Base-by-base conservation (phyloP, 2,888 invertebrate genomes). In the Pyrrhia umbra region DNA sequence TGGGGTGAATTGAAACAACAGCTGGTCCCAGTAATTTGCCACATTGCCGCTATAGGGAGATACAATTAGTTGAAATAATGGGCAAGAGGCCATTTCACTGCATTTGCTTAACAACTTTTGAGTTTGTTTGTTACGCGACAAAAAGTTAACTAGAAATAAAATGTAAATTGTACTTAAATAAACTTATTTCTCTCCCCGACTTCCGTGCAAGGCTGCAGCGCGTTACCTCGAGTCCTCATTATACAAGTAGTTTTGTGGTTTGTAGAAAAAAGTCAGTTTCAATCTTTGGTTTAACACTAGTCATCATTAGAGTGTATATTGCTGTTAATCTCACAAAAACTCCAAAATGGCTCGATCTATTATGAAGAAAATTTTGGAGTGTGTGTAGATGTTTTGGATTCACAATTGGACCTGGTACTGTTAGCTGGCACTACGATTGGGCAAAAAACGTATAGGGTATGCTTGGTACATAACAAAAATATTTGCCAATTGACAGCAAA, bases 221-320 rank as follows among this genome's bases (percentile, higher is more conserved):
- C 73, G 0, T 56, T 79, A 45, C 71, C 80, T 16, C 75, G 59
- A 70, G 49, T 80, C 20, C 47, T 83, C 9, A 64, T 78, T 50
- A 56, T 72, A 45, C 68, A 75, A 18, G 37, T 74, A 40, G 16
- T 78, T 42, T 71, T 59, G 1, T 59, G 46, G 45, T 13, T 60
- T 16, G 77, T 8, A 70, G 72, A 61, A 84, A 70, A 77, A 71
- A 59, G 52, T 64, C 59, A 8, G 78, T 77, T 43, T 37, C 79
- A 42, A 68, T 68, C 2, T 65, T 72, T 20, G 77, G 55, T 49
- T 63, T 54, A 70, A 68, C 61, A 30, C 80, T 65, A 45, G 42
- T 57, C 0, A 68, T 71, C 8, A 81, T 75, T 52, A 61, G 72
- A 18, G 56, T 82, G 18, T 76, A 6, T 61, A 6, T 66, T n/a